Evolutionary conservation across 2,888 invertebrate species (phyloP), one percentile per base, ranked within the genome.

Genomic region (Eupithecia subumbrata): DNA sequence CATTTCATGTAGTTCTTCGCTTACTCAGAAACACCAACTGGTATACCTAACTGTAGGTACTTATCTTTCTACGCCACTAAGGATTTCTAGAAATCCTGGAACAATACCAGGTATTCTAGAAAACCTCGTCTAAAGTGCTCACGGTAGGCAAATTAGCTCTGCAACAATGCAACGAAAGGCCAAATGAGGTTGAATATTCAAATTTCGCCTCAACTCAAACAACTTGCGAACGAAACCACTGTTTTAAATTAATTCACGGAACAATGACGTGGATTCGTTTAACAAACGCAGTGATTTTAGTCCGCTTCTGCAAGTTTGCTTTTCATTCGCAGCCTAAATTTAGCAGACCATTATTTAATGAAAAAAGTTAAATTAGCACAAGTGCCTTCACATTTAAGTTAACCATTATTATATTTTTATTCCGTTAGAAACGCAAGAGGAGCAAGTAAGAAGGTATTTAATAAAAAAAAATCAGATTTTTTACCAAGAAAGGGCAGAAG

Each of bases 201-300:
- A 83, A 81, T 77, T 83, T 83, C 76, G 73, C 68, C 77, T 76
- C 80, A 78, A 79, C 77, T 77, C 81, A 79, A 79, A 79, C 77
- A 74, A 78, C 74, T 78, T 74, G 48, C 70, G 71, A 76, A 76
- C 76, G 73, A 82, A 82, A 63, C 75, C 34, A 72, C 67, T 67
- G 72, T 77, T 74, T 77, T 75, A 70, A 76, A 75, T 77, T 74
- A 77, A 71, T 73, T 77, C 72, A 64, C 75, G 43, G 68, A 75
- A 71, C 60, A 66, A 56, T 69, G 60, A 63, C 64, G 66, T 43
- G 43, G 60, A 63, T 76, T 76, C 70, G 73, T 76, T 64, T 73
- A 60, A 63, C 60, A 52, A 74, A 66, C 69, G 73, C 69, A 40
- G 68, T 74, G 52, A 74, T 74, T 77, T 16, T 70, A 74, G 72